Base-by-base conservation (phyloP, 2,113 vertebrate genomes). In the Boleophthalmus pectinirostris region DNA sequence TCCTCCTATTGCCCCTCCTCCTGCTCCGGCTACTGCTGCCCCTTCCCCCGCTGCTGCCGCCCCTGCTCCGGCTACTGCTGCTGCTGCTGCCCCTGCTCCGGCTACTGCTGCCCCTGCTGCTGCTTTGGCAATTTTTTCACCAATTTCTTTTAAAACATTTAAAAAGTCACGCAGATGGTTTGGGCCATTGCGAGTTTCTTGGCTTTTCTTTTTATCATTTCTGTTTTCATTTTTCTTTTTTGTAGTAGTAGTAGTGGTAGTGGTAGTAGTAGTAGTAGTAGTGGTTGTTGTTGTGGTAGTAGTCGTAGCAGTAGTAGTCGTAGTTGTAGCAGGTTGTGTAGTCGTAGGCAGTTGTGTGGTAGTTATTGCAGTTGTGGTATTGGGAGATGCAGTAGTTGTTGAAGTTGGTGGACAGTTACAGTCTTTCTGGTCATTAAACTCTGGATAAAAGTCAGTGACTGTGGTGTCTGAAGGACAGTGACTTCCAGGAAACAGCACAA, bases 401-500 rank as follows among this genome's bases (percentile, higher is more conserved):
- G 23, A 9, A 4, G 11, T 0, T 47, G 14, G 35, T 35, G 78
- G 73, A n/a, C 73, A 81, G 0, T 33, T 0, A 15, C 73, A 81
- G 0, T 2, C 1, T 0, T 15, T 12, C 5, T 61, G 6, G 24
- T 25, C 58, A 61, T 33, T 33, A 16, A 65, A 15, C 4, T 58
- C 1, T 16, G 49, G 73, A 73, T 82, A 78, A 60, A 72, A 56
- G 12, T 54, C 5, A 8, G 20, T 15, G 4, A 82, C 73, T 5
- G 47, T 82, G 16, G 25, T 70, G 14, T 33, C 0, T 0, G 5
- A 47, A 57, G 77, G 77, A 63, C 77, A 82, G 0, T 18, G 0
- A 69, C 16, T 57, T 73, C 18, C 7, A 45, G 70, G 64, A 73
- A 83, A 83, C 14, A 68, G 14, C 2, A 56, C 2, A 56, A 69